Percentiles rank a stretch among this genome's conserved stretches.
Conservation (phyloP, 2,888 invertebrate species). For the Apamea sordens region DNA sequence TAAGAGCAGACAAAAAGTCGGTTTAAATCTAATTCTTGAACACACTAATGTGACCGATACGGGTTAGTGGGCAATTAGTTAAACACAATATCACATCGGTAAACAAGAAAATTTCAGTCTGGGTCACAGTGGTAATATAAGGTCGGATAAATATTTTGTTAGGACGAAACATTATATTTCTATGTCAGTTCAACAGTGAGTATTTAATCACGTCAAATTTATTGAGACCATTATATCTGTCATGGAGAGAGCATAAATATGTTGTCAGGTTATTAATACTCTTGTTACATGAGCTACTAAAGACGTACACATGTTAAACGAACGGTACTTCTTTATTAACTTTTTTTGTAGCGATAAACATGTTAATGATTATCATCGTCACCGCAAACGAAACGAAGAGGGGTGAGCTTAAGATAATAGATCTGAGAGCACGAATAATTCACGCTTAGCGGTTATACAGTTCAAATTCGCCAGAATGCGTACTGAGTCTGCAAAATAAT, state of each 20-base stretch:
- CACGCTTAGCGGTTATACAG: conserved; percentile 67
- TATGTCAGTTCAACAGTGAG: conserved; percentile 70
- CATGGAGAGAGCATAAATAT: conserved; percentile 81
- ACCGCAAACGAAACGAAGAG: conserved; percentile 38
- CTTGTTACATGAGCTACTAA: conserved; percentile 75
- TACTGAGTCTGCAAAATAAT: conserved; percentile 87
- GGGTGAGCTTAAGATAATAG: conserved; percentile 57
- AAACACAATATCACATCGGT: conserved; percentile 57
- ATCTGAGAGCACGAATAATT: conserved; percentile 65
- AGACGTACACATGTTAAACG: conserved; percentile 80
- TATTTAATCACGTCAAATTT: conserved; percentile 81
- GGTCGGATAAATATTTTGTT: conserved; percentile 17
- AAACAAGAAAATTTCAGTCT: conserved; percentile 28
- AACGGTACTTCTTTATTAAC: conserved; percentile 65
- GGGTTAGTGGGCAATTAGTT: conserved; percentile 77
- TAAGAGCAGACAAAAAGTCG: conserved; percentile 81
- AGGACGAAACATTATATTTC: conserved; percentile 67
- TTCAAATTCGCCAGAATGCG: conserved; percentile 71
- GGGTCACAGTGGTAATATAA: conserved; percentile 15
- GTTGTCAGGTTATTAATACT: conserved; percentile 85
- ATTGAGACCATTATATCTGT: conserved; percentile 81
- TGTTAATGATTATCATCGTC: conserved; percentile 68
- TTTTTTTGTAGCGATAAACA: conserved; percentile 72
- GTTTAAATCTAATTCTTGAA: conserved; percentile 77
- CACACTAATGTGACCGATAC: conserved; percentile 78